Percentiles rank a stretch among this genome's conserved stretches.
Evolutionary conservation across 2,113 vertebrate species (phyloP).

Genomic region (Mesocricetus auratus): DNA sequence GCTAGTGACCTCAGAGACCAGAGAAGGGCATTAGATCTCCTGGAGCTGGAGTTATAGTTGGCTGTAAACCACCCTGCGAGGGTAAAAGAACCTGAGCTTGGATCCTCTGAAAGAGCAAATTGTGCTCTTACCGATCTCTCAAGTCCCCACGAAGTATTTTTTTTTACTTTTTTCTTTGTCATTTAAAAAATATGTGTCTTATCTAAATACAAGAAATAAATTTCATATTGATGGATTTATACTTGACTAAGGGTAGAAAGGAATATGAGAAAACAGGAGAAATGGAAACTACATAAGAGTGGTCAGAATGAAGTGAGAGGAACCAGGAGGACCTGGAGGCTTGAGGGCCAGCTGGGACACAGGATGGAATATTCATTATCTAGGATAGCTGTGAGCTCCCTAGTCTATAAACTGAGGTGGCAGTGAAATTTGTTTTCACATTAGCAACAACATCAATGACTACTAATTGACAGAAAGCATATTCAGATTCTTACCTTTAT

Average conservation of each 20-base stretch:
- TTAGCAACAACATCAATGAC: neutral
- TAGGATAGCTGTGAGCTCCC: neutral
- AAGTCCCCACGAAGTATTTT: neutral
- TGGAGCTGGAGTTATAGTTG: neutral
- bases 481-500: neutral
- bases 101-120: neutral
- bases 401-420: neutral
- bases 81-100: neutral
- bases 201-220: constrained; percentile 34
- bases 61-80: neutral
- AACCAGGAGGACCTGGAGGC: neutral
- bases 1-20: neutral
- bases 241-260: neutral
- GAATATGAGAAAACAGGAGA: neutral
- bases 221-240: neutral
- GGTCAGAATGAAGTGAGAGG: neutral
- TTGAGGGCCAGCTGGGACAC: neutral
- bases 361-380: neutral
- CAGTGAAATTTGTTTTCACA: constrained; percentile 17
- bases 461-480: constrained; percentile 1
- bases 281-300: neutral
- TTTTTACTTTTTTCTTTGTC: neutral
- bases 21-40: neutral
- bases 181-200: neutral
- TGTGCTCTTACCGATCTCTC: neutral